These are phyloP conservation scores for Trypoxylus dichotomus DNA, from an alignment of 1,140 invertebrate genomes.

Conservation along the genomic window DNA sequence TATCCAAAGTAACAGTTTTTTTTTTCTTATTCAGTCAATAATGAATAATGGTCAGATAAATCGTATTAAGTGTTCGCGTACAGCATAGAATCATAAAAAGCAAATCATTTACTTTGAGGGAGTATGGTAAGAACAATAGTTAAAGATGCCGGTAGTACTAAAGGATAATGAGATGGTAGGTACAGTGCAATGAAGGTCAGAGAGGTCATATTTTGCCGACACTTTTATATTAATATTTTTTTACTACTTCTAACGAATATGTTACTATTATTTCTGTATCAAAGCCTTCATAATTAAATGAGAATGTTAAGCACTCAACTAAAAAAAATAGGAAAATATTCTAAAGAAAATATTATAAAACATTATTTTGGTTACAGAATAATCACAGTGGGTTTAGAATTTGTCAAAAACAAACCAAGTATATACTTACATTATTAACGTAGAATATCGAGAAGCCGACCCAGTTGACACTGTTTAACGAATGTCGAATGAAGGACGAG, in stretches of 20 bases:
- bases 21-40: too few relatives aligned
- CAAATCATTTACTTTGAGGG: background rate
- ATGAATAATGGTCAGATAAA: too few relatives aligned
- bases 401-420: background rate
- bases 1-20: too few relatives aligned
- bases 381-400: background rate
- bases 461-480: background rate
- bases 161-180: background rate
- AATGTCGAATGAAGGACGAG: conserved; percentile 30
- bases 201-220: background rate
- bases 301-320: background rate
- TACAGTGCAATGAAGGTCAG: background rate
- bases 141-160: background rate
- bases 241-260: background rate
- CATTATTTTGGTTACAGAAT: background rate
- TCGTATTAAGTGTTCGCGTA: too few relatives aligned
- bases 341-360: background rate
- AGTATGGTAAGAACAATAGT: too few relatives aligned
- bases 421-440: background rate
- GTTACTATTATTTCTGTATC: too few relatives aligned
- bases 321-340: background rate
- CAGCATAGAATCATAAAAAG: background rate
- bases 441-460: background rate
- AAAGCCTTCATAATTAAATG: too few relatives aligned
- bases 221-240: background rate